Evolutionary conservation across 2,113 vertebrate genomes (phyloP), one percentile per base, ranked within the genome.

Genomic region (Gymnocephalus cernua): DNA sequence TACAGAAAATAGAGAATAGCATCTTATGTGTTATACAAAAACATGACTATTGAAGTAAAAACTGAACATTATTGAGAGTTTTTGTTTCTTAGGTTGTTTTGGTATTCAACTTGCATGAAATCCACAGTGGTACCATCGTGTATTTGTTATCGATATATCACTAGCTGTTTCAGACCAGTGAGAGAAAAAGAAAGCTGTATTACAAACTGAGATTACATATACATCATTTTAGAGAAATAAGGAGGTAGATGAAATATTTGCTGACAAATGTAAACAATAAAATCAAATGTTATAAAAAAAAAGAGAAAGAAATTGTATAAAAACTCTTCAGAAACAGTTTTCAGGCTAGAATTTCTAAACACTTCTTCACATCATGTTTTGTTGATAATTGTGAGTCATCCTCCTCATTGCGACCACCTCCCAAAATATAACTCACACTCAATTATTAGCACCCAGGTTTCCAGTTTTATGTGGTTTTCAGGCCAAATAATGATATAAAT

Each of bases 401-500:
- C 19, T 44, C 51, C 4, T 4, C 18, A 29, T 32, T 45, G 21
- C 10, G 8, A 53, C 21, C 21, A n/a, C 19, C 50, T 38, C 48
- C 44, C 4, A 50, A 15, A 48, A 56, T 41, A 74, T 11, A 64
- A n/a, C 16, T 68, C 6, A 19, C 21, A n/a, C n/a, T n/a, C n/a
- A n/a, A n/a, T n/a, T n/a, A n/a, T 73, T 57, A 73, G 61, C 27
- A 6, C 0, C 0, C 15, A 27, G 18, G 51, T 50, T 48, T 80
- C 48, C 21, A 58, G 61, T 80, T 58, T 58, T 41, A 73, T 41
- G 8, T 35, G 21, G 27, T 27, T 38, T 21, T 58, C n/a, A 21
- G 5, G 38, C 38, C 48, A 75, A 75, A 62, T 38, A 38, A 35
- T 21, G 3, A 82, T 69, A 56, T 27, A 47, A 75, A 62, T 54